These are phyloP conservation scores for Xerus rutilus DNA, from an alignment of 2,797 vertebrate species.

Conservation along the genomic window DNA sequence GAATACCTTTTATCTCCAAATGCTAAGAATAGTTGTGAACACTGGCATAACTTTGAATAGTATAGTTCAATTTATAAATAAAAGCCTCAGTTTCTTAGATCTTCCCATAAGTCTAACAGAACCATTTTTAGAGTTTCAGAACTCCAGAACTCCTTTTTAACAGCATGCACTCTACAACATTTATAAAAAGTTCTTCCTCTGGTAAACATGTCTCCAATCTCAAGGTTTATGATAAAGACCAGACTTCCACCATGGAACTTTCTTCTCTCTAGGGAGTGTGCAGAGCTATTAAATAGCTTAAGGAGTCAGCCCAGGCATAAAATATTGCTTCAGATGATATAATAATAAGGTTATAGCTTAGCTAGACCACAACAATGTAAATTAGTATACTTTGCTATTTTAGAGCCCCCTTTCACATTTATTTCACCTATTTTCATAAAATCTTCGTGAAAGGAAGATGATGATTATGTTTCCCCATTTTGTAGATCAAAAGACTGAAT, in stretches of 20 bases:
- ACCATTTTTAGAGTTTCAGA: neutral
- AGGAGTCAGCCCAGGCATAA: neutral
- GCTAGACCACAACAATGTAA: slow-evolving; percentile 12
- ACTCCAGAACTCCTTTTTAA: neutral
- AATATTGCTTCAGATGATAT: neutral
- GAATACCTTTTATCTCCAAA: slow-evolving; percentile 41
- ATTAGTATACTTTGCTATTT: slow-evolving; percentile 25
- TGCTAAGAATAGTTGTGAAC: slow-evolving; percentile 23
- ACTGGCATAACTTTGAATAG: slow-evolving; percentile 39
- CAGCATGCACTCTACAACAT: neutral
- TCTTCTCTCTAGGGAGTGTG: slow-evolving; percentile 51
- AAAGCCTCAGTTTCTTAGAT: slow-evolving; percentile 27
- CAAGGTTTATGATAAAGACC: slow-evolving; percentile 31
- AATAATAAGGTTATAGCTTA: slow-evolving; percentile 8
- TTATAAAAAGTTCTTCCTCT: slow-evolving; percentile 52
- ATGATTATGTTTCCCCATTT: neutral
- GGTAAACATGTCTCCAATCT: neutral
- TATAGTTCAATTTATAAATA: slow-evolving; percentile 51
- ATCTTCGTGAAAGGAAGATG: neutral
- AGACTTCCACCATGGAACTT: slow-evolving; percentile 24
- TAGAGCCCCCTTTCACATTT: neutral
- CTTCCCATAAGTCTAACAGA: neutral
- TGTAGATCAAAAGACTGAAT: neutral
- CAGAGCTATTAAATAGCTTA: slow-evolving; percentile 33
- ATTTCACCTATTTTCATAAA: slow-evolving; percentile 64